These are phyloP conservation scores for Kobus ellipsiprymnus DNA, from an alignment of 2,113 vertebrate genomes.

Conservation along the genomic window DNA sequence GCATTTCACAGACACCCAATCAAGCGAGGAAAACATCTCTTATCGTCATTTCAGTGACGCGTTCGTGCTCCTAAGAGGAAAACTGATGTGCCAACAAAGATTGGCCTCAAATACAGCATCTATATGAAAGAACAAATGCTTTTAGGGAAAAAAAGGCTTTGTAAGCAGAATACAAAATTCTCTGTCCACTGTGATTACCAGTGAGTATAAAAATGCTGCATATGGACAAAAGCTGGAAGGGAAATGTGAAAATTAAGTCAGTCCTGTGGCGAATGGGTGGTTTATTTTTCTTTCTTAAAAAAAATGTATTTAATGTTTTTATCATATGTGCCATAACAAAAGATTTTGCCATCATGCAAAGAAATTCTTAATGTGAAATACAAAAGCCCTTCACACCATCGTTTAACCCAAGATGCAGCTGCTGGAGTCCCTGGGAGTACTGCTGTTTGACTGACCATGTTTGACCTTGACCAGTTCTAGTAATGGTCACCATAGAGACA, in stretches of 20 bases:
- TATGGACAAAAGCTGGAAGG: neutral
- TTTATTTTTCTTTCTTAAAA: constrained; percentile 15
- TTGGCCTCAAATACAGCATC: neutral
- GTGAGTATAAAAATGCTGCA: neutral
- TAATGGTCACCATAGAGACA: constrained; percentile 40
- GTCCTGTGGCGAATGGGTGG: neutral
- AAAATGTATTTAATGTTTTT: neutral
- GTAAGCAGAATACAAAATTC: constrained; percentile 29
- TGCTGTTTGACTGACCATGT: neutral
- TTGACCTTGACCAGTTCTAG: constrained; percentile 31
- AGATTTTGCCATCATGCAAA: neutral
- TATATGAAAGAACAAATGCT: constrained; percentile 18
- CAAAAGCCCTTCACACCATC: neutral
- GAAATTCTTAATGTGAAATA: neutral
- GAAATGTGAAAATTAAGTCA: neutral
- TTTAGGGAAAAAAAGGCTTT: neutral
- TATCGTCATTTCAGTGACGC: neutral
- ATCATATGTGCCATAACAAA: neutral
- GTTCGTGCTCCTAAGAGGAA: neutral
- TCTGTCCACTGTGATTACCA: neutral
- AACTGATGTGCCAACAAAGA: neutral
- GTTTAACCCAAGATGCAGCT: neutral
- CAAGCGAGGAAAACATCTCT: neutral
- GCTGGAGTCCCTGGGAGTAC: neutral
- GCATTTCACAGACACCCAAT: neutral